A percentile compares a stretch with the other conserved stretches of the same genome.
Evolutionary conservation across 2,888 invertebrate genomes (phyloP).

Genomic region (Drosophila falleni): DNA sequence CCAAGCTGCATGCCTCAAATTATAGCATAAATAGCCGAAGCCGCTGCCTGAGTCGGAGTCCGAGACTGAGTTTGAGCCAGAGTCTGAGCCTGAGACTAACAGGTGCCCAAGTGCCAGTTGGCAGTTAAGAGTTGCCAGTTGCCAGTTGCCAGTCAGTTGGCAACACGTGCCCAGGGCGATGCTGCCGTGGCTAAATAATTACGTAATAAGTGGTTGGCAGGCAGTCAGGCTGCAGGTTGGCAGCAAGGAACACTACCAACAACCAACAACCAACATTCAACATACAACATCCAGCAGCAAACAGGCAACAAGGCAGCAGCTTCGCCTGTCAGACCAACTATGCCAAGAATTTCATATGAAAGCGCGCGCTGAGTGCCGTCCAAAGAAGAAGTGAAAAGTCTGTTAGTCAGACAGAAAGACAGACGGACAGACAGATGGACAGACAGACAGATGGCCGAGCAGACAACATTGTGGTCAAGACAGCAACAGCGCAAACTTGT

Average conservation of each 20-base stretch:
- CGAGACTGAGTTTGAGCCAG: neutral
- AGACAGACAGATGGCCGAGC: constrained; percentile 3
- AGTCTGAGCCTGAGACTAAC: constrained; percentile 41
- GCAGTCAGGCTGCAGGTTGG: constrained; percentile 48
- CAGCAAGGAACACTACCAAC: constrained; percentile 27
- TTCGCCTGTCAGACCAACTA: constrained; percentile 71
- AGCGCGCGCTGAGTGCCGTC: constrained; percentile 52
- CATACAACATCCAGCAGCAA: constrained; percentile 2
- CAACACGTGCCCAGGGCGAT: constrained; percentile 72
- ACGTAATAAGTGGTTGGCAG: constrained; percentile 83
- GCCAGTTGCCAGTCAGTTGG: constrained; percentile 58
- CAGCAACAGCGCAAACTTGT: constrained; percentile 45
- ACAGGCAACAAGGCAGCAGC: constrained; percentile 11
- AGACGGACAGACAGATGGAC: constrained; percentile 12
- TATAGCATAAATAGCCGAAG: constrained; percentile 74
- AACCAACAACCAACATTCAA: constrained; percentile 16
- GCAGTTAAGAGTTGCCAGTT: constrained; percentile 49
- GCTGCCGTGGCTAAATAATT: constrained; percentile 81
- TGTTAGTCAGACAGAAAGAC: constrained; percentile 44
- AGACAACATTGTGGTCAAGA: constrained; percentile 38
- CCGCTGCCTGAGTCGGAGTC: constrained; percentile 12
- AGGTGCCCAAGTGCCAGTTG: constrained; percentile 76
- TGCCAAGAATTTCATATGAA: constrained; percentile 73
- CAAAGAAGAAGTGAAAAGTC: constrained; percentile 61
- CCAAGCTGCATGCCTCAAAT: constrained; percentile 73